Evolutionary conservation across 2,113 vertebrate species (phyloP).

Genomic region (Oncorhynchus clarkii): DNA sequence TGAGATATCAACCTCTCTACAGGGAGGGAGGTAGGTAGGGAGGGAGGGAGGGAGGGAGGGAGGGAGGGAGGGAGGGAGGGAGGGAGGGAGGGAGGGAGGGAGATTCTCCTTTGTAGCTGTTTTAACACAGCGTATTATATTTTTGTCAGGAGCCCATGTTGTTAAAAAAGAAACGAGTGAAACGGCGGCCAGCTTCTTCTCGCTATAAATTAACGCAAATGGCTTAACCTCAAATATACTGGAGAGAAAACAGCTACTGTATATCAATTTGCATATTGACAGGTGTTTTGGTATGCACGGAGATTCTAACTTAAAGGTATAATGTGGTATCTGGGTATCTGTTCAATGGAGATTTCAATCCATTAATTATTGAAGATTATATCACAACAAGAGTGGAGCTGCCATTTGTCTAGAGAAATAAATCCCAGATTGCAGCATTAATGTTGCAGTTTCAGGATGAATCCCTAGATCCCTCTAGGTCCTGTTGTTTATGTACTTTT

Average conservation of each 20-base stretch:
- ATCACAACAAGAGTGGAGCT: too few relatives aligned
- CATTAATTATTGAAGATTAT: too few relatives aligned
- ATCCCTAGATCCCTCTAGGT: background rate
- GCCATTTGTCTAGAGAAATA: background rate
- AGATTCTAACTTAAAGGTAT: background rate
- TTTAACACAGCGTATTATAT: background rate
- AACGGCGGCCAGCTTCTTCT: background rate
- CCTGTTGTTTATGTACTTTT: background rate
- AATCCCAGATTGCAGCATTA: too few relatives aligned
- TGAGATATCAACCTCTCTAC: background rate
- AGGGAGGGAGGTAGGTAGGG: accelerated
- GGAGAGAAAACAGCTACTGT: background rate
- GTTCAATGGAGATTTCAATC: too few relatives aligned
- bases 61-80: too few relatives aligned
- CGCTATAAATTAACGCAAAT: background rate
- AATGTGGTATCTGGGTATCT: too few relatives aligned
- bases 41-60: too few relatives aligned
- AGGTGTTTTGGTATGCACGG: background rate
- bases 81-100: too few relatives aligned
- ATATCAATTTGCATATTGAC: background rate
- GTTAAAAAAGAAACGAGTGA: background rate
- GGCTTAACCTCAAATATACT: background rate
- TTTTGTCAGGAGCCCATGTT: background rate
- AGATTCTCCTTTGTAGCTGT: background rate
- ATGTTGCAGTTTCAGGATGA: background rate